phyloP scores from a whole-genome alignment of 2,888 invertebrate genomes.

The Agrotis ipsilon region DNA sequence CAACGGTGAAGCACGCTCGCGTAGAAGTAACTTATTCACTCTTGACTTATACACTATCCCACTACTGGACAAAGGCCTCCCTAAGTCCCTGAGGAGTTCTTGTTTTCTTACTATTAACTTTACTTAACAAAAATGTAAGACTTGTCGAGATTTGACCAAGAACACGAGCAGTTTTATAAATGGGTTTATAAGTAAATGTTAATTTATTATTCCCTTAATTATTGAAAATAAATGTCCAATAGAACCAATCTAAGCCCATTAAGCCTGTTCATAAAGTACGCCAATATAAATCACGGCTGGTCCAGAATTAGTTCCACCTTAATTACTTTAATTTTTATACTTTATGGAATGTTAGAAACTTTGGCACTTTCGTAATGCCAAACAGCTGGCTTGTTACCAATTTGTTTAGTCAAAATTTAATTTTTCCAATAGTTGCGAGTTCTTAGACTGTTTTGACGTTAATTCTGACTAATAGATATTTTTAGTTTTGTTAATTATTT shows the following conservation, averaged over 20 bases:
- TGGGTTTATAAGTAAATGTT: neutral
- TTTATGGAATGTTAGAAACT: slow-evolving; percentile 33
- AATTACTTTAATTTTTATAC: slow-evolving; percentile 42
- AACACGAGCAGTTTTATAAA: too few species aligned
- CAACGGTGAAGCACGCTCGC: too few species aligned
- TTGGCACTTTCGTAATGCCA: slow-evolving; percentile 15
- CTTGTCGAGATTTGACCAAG: too few species aligned
- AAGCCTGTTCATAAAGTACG: slow-evolving; percentile 9
- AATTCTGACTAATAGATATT: neutral
- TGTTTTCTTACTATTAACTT: too few species aligned
- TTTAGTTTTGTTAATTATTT: slow-evolving; percentile 9
- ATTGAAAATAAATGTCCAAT: slow-evolving; percentile 21
- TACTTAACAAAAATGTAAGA: too few species aligned
- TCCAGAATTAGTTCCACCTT: slow-evolving; percentile 27
- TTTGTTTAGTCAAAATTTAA: slow-evolving; percentile 19
- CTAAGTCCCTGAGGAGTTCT: too few species aligned
- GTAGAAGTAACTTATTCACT: too few species aligned
- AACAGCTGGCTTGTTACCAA: slow-evolving; percentile 23
- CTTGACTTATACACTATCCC: too few species aligned
- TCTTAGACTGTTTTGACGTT: slow-evolving; percentile 5
- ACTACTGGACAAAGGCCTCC: too few species aligned
- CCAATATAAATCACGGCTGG: slow-evolving; percentile 27
- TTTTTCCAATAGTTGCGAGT: slow-evolving; percentile 30
- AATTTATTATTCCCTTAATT: slow-evolving; percentile 16
- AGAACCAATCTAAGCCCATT: neutral